phyloP scores from a whole-genome alignment of 1,140 invertebrate genomes.

The Amphibalanus amphitrite region DNA sequence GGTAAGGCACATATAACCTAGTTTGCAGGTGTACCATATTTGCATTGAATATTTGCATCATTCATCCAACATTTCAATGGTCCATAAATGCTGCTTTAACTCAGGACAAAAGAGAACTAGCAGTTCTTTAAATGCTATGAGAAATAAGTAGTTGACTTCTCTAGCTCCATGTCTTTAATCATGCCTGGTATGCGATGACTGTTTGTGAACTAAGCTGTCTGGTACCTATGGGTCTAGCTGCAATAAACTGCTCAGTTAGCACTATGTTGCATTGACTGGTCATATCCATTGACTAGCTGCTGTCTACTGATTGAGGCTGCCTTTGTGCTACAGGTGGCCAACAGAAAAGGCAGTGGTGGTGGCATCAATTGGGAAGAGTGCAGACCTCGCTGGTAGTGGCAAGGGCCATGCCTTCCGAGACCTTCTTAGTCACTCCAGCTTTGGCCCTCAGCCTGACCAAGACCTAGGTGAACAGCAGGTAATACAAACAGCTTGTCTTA shows the following conservation, averaged over 20 bases:
- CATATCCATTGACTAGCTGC: too few relatives aligned
- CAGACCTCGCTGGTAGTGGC: constrained; percentile 34
- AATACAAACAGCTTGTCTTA: too few relatives aligned
- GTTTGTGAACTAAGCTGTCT: too few relatives aligned
- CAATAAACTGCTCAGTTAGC: too few relatives aligned
- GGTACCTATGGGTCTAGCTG: too few relatives aligned
- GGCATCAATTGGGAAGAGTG: constrained; percentile 46
- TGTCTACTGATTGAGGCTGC: not conserved
- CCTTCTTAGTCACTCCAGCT: constrained; percentile 28
- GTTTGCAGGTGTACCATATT: not conserved
- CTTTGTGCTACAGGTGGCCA: not conserved
- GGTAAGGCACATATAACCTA: not conserved
- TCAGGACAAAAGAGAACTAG: too few relatives aligned
- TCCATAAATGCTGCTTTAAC: too few relatives aligned
- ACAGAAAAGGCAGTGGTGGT: constrained; percentile 37
- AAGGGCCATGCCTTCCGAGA: constrained; percentile 41
- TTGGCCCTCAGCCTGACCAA: constrained; percentile 30
- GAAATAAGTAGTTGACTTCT: too few relatives aligned
- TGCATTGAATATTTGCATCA: not conserved
- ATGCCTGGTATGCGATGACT: too few relatives aligned
- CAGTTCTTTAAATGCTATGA: too few relatives aligned
- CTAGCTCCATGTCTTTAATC: too few relatives aligned
- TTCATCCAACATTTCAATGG: not conserved
- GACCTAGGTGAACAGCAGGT: constrained; percentile 26
- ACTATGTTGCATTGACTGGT: too few relatives aligned